Conservation (phyloP, 2,888 invertebrate species). For the Dryococelus australis region DNA sequence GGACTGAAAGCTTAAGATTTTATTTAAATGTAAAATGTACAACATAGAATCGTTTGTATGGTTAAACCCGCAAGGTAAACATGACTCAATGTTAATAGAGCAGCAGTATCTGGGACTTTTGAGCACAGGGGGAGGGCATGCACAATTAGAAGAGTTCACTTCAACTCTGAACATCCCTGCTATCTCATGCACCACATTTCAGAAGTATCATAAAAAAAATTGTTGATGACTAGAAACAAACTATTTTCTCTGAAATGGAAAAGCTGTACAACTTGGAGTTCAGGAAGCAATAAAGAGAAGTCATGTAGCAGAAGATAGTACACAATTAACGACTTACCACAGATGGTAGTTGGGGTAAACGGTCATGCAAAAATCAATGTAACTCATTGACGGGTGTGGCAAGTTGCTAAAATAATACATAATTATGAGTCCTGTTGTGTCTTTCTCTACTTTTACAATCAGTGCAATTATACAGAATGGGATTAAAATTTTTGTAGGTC, state of each 20-base stretch:
- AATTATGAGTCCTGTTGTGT: no score
- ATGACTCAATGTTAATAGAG: slow-evolving; percentile 27
- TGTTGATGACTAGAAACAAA: neutral
- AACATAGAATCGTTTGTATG: no score
- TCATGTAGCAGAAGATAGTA: slow-evolving; percentile 30
- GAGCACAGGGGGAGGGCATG: slow-evolving; percentile 33
- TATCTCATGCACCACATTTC: slow-evolving; percentile 32
- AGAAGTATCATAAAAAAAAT: slow-evolving; percentile 25
- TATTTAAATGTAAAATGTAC: no score
- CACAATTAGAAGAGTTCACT: slow-evolving; percentile 33
- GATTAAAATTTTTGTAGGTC: no score
- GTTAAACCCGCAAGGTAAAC: no score
- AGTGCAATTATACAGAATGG: no score
- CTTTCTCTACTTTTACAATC: no score
- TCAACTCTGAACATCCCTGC: slow-evolving; percentile 33
- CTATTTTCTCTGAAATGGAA: neutral
- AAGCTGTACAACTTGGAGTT: no score
- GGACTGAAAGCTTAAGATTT: no score
- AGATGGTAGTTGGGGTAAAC: no score
- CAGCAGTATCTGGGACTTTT: slow-evolving; percentile 39
- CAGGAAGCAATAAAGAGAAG: slow-evolving; percentile 30
- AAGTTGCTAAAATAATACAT: slow-evolving; percentile 8
- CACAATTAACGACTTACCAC: slow-evolving; percentile 34
- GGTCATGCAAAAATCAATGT: no score
- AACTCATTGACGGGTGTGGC: no score